These are phyloP conservation scores for Apodemia zela DNA, from an alignment of 2,888 invertebrate species.

Conservation along the genomic window DNA sequence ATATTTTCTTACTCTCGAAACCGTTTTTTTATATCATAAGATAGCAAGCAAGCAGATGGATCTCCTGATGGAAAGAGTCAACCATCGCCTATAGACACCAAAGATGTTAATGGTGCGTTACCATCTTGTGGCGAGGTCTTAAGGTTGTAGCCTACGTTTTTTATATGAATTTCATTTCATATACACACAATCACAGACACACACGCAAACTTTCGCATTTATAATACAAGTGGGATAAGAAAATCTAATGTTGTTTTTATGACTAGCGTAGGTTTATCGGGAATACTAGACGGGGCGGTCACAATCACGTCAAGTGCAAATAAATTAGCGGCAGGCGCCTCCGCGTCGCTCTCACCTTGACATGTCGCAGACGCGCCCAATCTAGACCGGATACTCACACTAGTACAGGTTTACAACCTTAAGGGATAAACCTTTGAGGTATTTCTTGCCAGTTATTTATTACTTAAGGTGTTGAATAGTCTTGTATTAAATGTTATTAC, in stretches of 20 bases:
- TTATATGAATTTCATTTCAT: too few relatives aligned
- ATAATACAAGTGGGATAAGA: conserved; percentile 5
- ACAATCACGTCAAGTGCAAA: conserved; percentile 60
- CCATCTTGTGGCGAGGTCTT: too few relatives aligned
- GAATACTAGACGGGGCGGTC: conserved; percentile 11
- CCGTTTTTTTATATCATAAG: too few relatives aligned
- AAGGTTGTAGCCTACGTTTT: too few relatives aligned
- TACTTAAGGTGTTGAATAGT: not conserved
- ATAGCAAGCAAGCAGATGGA: too few relatives aligned
- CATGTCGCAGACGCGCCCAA: conserved; percentile 39
- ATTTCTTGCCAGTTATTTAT: conserved; percentile 3
- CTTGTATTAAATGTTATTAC: not conserved
- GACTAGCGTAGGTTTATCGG: conserved; percentile 44
- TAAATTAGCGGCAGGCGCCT: conserved; percentile 58
- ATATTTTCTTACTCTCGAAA: too few relatives aligned
- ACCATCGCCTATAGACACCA: too few relatives aligned
- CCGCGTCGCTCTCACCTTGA: conserved; percentile 48
- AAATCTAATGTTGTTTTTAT: conserved; percentile 4
- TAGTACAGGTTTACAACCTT: conserved; percentile 41
- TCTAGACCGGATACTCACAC: conserved; percentile 45
- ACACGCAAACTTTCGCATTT: conserved; percentile 1
- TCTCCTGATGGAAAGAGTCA: too few relatives aligned
- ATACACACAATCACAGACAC: not conserved
- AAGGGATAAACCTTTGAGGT: conserved; percentile 29
- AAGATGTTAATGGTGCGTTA: too few relatives aligned